These are phyloP conservation scores for Planococcus citri DNA, from an alignment of 1,140 invertebrate genomes.

Conservation along the genomic window DNA sequence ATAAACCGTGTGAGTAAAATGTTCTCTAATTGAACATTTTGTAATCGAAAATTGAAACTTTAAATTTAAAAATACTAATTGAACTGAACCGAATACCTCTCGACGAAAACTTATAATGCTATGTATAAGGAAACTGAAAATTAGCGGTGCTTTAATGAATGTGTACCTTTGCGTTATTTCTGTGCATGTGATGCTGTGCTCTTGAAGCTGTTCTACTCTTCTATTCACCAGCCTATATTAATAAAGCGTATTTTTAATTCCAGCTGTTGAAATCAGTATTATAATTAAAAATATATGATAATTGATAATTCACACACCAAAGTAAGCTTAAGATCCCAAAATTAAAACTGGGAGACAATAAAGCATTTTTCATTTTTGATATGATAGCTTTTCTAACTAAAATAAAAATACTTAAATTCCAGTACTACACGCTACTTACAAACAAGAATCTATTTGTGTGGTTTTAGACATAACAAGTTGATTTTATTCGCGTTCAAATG, in stretches of 20 bases:
- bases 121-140: neutral
- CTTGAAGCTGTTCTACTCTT: constrained; percentile 51
- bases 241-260: neutral
- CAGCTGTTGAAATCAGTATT: neutral
- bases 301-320: neutral
- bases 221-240: constrained; percentile 48
- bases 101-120: neutral
- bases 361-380: no score
- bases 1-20: no score
- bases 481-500: neutral
- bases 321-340: no score
- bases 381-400: no score
- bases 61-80: no score
- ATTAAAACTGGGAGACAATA: no score
- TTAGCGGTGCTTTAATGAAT: neutral
- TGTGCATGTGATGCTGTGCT: constrained; percentile 52
- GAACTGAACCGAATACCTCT: no score
- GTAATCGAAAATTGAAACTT: no score
- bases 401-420: neutral
- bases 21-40: no score
- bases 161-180: constrained; percentile 51
- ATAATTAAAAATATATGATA: neutral
- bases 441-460: constrained; percentile 10
- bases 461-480: neutral
- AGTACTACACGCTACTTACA: constrained; percentile 3